These are phyloP conservation scores for Propithecus coquereli DNA, from an alignment of 2,113 vertebrate species.

Conservation along the genomic window DNA sequence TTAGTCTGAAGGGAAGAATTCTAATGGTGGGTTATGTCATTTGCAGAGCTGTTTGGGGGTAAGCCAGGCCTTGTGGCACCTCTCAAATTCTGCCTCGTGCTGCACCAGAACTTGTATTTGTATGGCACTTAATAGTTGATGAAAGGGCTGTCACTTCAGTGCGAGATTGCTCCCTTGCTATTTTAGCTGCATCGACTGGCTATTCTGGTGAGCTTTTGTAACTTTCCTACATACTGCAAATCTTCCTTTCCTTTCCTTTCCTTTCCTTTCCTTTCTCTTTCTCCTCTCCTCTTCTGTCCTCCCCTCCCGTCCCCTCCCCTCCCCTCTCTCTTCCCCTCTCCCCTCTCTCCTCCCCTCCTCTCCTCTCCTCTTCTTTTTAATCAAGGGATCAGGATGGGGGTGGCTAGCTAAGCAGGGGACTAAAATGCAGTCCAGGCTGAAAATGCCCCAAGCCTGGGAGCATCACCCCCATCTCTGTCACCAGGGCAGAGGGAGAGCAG, in stretches of 20 bases:
- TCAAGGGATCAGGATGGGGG: not conserved
- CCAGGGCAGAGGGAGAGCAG: not conserved
- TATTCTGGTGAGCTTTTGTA: not conserved
- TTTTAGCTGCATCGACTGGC: not conserved
- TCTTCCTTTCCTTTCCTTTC: not conserved
- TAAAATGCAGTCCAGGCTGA: not conserved
- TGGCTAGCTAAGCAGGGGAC: not conserved
- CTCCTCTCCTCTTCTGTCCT: rapidly evolving
- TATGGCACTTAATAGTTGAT: not conserved
- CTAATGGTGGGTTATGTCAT: not conserved
- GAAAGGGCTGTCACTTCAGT: not conserved
- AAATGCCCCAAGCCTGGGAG: not conserved
- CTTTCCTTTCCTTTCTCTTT: not conserved
- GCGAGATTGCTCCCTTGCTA: not conserved
- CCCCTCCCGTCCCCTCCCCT: not conserved
- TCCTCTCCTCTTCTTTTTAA: not conserved
- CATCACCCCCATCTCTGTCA: not conserved
- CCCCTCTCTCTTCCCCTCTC: too few relatives aligned
- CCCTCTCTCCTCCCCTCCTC: rapidly evolving
- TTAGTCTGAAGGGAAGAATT: not conserved
- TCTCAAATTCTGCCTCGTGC: not conserved
- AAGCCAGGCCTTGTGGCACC: not conserved
- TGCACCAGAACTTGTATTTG: not conserved
- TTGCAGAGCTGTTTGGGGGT: not conserved
- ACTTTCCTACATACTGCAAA: not conserved